Evolutionary conservation across 2,113 vertebrate genomes (phyloP), one percentile per base, ranked within the genome.

Genomic region (Merops nubicus): DNA sequence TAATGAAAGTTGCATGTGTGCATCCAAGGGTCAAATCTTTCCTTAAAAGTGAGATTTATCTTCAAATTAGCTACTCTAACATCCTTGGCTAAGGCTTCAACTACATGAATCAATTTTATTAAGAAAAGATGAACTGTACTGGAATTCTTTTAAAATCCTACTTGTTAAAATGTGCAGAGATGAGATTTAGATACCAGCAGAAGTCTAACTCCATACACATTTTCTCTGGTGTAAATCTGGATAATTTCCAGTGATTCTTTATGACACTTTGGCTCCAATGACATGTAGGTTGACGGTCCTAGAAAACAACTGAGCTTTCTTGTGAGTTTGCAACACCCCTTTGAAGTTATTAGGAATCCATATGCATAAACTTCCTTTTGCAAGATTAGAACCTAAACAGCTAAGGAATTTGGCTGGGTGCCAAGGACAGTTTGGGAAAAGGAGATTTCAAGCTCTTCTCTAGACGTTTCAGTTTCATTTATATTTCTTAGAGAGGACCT

Each of bases 11-110:
- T 91, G 43, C 74, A 89, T 94, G 70, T 93, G 91, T 93, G 62
- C 85, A 93, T 80, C 78, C 83, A 97, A 95, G 51, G 70, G 88
- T 88, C 92, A 96, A 81, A 87, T 92, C 72, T 88, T 83, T 83
- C 78, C 59, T 91, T 96, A 93, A 96, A 95, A 83, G 74, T 93
- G 74, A 94, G 93, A 95, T 96, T 97, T 96, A 96, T 97, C 88
- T 96, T 93, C 91, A 97, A 87, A 97, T 96, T 94, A 97, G 80
- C 83, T 93, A 56, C 83, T 93, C 70, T 85, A 92, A 94, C 59
- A 94, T 63, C 20, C 65, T 78, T 94, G 88, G 85, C 77, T 91
- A 57, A 34, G 59, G 56, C 69, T 97, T 93, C 31, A 83, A 57
- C 42, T 87, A 28, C 65, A 84, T 95, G 59, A 90, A 95, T 95